Evolutionary conservation across 2,797 vertebrate genomes (phyloP).

Genomic region (Microtus agrestis): DNA sequence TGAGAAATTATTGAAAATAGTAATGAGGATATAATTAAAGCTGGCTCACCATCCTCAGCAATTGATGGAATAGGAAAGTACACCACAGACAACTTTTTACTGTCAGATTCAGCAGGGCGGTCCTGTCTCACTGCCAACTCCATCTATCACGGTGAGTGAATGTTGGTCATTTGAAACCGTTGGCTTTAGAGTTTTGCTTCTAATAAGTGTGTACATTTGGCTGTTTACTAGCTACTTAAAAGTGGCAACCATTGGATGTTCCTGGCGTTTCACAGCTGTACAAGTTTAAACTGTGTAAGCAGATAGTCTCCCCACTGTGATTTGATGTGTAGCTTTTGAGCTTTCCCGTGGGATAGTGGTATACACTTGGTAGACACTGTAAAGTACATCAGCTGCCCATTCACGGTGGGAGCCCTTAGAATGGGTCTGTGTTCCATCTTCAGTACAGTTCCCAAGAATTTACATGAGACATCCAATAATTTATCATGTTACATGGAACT

Average conservation of each 20-base stretch:
- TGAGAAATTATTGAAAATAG: conserved; percentile 18
- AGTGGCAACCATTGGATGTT: neutral
- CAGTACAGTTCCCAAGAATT: neutral
- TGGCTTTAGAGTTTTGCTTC: neutral
- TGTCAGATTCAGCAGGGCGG: neutral
- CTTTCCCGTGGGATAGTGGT: neutral
- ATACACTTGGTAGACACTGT: neutral
- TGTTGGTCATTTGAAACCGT: neutral
- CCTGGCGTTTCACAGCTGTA: neutral
- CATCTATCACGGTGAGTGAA: neutral
- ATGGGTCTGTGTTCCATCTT: neutral
- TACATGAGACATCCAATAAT: neutral
- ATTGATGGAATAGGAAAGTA: neutral
- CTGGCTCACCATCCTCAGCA: neutral
- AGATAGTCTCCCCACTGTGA: neutral
- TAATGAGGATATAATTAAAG: neutral
- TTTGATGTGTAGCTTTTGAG: neutral
- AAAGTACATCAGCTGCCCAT: neutral
- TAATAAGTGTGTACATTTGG: neutral
- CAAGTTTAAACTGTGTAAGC: neutral
- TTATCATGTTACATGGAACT: neutral
- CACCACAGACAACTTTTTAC: neutral
- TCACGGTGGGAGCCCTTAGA: neutral
- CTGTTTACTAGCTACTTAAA: neutral
- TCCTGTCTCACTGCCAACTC: neutral